A percentile compares a stretch with the other conserved stretches of the same genome.
Evolutionary conservation across 2,888 invertebrate genomes (phyloP).

Genomic region (Odontothrips loti): DNA sequence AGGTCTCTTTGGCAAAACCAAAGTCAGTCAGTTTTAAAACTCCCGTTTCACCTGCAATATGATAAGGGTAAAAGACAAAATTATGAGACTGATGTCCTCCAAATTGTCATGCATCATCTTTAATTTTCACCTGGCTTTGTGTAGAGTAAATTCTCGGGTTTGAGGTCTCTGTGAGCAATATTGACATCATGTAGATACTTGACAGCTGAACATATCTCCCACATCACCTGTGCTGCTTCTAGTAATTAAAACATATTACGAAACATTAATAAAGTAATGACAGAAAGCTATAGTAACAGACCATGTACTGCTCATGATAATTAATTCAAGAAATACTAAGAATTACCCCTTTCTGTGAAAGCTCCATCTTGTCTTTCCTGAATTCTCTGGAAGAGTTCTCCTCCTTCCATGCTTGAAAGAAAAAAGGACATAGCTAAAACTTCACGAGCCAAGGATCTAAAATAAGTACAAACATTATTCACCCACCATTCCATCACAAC

Average conservation of each 20-base stretch:
- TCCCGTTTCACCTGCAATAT: conserved; percentile 57
- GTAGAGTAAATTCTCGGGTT: conserved; percentile 95
- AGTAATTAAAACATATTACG: conserved; percentile 40
- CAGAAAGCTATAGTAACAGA: conserved; percentile 30
- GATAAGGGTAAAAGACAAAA: conserved; percentile 13
- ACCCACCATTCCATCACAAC: conserved; percentile 97
- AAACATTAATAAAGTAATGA: conserved; percentile 26
- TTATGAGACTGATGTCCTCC: background rate
- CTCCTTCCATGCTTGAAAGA: conserved; percentile 83
- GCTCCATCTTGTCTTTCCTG: conserved; percentile 92
- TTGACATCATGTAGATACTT: conserved; percentile 88
- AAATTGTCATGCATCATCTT: background rate
- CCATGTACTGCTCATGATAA: background rate
- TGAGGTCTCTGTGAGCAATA: conserved; percentile 96
- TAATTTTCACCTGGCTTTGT: conserved; percentile 58
- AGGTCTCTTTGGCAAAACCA: conserved; percentile 96
- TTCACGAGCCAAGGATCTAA: conserved; percentile 5
- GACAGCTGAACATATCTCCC: conserved; percentile 92
- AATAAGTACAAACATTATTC: conserved; percentile 30
- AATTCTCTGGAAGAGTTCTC: conserved; percentile 94
- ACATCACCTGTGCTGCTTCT: conserved; percentile 94
- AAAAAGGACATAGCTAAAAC: conserved; percentile 25
- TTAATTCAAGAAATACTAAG: conserved; percentile 36
- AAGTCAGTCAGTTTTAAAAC: conserved; percentile 96
- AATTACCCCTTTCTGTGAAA: conserved; percentile 84